These are phyloP conservation scores for Psilopogon haemacephalus DNA, from an alignment of 2,113 vertebrate genomes.

Conservation along the genomic window DNA sequence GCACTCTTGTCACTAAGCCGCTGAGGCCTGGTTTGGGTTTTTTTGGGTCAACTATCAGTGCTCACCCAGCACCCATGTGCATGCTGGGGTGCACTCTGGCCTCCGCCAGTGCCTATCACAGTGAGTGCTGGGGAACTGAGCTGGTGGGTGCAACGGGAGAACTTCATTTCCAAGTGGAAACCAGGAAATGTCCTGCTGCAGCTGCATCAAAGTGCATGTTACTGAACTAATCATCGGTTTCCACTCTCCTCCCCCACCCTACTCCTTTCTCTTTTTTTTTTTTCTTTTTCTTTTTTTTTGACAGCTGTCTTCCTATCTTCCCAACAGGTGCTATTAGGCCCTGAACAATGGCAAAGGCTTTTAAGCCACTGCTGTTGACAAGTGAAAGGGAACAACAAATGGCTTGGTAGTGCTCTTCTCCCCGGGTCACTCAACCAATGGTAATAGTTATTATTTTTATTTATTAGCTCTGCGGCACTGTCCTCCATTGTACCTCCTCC, in stretches of 20 bases:
- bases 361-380: conserved; percentile 90
- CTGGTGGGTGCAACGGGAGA: neutral
- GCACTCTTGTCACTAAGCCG: neutral
- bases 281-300: conserved; percentile 47
- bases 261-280: neutral
- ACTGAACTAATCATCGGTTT: conserved; percentile 23
- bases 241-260: neutral
- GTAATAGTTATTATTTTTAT: conserved; percentile 91
- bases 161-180: neutral
- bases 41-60: neutral
- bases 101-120: fast-evolving
- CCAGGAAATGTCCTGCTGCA: neutral
- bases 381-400: conserved; percentile 91
- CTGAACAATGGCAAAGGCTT: conserved; percentile 87
- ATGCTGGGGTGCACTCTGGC: neutral
- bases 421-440: conserved; percentile 78
- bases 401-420: conserved; percentile 76
- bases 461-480: conserved; percentile 85
- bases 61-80: neutral
- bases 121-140: fast-evolving
- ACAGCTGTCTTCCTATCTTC: conserved; percentile 87
- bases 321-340: conserved; percentile 89
- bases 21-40: neutral
- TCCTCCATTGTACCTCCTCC: conserved; percentile 71
- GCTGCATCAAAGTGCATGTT: neutral